Evolutionary conservation across 2,113 vertebrate genomes (phyloP).

Genomic region (Atractosteus spatula): DNA sequence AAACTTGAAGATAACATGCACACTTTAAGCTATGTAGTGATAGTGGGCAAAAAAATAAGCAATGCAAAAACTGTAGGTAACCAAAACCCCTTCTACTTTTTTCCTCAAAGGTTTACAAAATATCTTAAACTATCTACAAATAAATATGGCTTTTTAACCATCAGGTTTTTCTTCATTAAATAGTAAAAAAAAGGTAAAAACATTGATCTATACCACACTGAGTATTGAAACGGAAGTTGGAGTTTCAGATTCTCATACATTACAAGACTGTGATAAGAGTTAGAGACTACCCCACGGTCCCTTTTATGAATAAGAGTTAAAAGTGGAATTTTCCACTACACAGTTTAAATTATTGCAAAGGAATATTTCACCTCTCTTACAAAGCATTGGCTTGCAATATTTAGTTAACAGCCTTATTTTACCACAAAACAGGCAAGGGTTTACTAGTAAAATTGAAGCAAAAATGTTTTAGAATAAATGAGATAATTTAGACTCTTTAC

Average conservation of each 20-base stretch:
- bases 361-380: no score
- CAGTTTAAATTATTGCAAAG: not conserved
- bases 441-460: no score
- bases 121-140: not conserved
- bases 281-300: not conserved
- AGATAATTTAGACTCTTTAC: no score
- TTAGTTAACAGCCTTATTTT: no score
- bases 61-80: not conserved
- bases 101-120: not conserved
- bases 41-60: not conserved
- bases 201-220: not conserved
- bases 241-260: not conserved
- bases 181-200: not conserved
- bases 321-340: not conserved
- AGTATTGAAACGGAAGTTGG: not conserved
- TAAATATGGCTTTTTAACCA: not conserved
- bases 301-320: not conserved
- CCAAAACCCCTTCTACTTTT: not conserved
- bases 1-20: no score
- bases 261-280: not conserved
- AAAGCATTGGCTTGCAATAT: no score
- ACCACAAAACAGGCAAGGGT: no score
- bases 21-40: not conserved
- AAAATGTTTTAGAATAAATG: no score
- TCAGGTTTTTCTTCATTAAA: not conserved